A percentile compares a stretch with the other conserved stretches of the same genome.
These are phyloP conservation scores for Pinna nobilis DNA, from an alignment of 1,140 invertebrate species.

Conservation along the genomic window DNA sequence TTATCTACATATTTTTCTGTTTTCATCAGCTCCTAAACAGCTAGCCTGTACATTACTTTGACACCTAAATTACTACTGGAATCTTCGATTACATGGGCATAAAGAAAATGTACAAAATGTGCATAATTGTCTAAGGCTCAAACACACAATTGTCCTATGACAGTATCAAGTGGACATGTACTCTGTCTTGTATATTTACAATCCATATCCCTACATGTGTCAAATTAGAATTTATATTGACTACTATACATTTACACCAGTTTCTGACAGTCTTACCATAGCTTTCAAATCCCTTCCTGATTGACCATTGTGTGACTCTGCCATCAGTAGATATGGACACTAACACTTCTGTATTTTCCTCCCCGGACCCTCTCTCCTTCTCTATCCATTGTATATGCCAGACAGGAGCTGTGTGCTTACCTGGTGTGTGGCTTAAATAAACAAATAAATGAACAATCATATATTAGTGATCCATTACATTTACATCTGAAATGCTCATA, in stretches of 20 bases:
- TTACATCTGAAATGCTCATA: too few species aligned
- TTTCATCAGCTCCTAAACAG: neutral
- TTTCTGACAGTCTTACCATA: constrained; percentile 59
- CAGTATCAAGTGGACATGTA: too few species aligned
- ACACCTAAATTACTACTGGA: too few species aligned
- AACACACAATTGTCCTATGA: too few species aligned
- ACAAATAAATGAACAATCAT: too few species aligned
- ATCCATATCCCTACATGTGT: too few species aligned
- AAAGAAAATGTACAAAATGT: too few species aligned
- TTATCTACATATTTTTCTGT: neutral
- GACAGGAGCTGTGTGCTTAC: constrained; percentile 72
- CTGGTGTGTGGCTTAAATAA: constrained; percentile 60
- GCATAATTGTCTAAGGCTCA: too few species aligned
- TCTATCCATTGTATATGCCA: constrained; percentile 74
- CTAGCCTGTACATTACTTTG: too few species aligned
- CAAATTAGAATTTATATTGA: neutral
- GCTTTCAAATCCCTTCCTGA: constrained; percentile 75
- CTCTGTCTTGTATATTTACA: too few species aligned
- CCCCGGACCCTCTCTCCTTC: constrained; percentile 68
- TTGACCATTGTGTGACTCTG: constrained; percentile 73
- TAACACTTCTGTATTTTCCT: constrained; percentile 69
- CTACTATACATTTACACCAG: neutral
- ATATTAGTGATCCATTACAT: too few species aligned
- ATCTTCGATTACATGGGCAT: too few species aligned
- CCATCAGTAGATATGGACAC: constrained; percentile 74